Evolutionary conservation across 2,888 invertebrate genomes (phyloP).

Genomic region (Morinoia aosen): DNA sequence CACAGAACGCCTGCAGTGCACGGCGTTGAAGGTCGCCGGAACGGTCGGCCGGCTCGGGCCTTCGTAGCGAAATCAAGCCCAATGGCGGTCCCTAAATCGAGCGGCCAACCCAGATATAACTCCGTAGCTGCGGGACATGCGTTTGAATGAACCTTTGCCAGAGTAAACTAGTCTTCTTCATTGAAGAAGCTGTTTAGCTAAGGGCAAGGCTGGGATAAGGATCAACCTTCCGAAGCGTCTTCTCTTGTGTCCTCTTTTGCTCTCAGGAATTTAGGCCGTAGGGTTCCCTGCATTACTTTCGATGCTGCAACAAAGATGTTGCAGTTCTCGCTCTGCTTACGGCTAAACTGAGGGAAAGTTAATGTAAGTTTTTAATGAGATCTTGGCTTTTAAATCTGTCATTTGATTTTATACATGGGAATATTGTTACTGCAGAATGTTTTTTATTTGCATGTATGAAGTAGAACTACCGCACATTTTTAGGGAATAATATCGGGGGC

Average conservation of each 20-base stretch:
- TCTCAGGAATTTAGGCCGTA: conserved; percentile 16
- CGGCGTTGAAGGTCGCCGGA: conserved; percentile 20
- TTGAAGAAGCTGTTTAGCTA: conserved; percentile 52
- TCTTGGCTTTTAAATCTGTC: not conserved
- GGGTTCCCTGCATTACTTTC: conserved; percentile 34
- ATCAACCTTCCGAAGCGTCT: conserved; percentile 2
- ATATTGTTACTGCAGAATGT: too few species aligned
- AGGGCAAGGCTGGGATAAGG: conserved; percentile 52
- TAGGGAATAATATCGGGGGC: too few species aligned
- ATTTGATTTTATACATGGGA: not conserved
- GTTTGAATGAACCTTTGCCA: conserved; percentile 45
- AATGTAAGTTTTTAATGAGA: not conserved
- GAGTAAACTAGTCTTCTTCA: conserved; percentile 29
- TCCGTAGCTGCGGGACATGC: conserved; percentile 40
- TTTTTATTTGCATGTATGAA: too few species aligned
- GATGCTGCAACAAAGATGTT: not conserved
- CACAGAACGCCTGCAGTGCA: not conserved
- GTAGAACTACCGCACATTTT: too few species aligned
- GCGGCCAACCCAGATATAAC: conserved; percentile 35
- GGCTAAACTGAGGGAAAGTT: not conserved
- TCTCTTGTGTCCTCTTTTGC: conserved; percentile 24
- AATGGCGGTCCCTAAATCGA: conserved; percentile 45
- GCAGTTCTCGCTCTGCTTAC: too few species aligned
- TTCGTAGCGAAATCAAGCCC: conserved; percentile 46
- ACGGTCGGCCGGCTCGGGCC: not conserved